Base-by-base conservation (phyloP, 2,113 vertebrate genomes). In the Lipophrys pholis region DNA sequence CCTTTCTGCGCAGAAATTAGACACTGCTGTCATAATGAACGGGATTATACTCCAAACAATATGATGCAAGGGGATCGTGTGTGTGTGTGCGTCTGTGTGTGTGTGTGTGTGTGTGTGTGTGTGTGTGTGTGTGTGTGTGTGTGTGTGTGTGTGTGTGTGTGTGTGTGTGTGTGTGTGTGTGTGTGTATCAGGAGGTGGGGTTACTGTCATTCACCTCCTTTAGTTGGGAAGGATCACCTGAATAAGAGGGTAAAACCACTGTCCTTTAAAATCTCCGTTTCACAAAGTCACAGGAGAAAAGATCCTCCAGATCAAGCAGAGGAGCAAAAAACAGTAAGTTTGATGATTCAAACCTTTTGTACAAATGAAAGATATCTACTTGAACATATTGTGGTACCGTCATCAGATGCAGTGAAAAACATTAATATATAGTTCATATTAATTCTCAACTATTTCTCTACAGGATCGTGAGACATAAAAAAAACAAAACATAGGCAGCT, bases 291-390 rank as follows among this genome's bases (percentile, higher is more conserved):
- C 58, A 66, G 30, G 35, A 65, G 11, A 50, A 21, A 38, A 2
- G 77, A 17, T 45, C 35, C 43, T 56, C 82, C 52, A 55, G 16
- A 83, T 36, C 69, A 51, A 74, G 55, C 39, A 74, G 54, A 56
- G 35, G 15, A 63, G 12, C 56, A 45, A 12, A 54, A 54, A 82
- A 85, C 57, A 60, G 90, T 91, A 87, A 90, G 90, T 91, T 65
- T 70, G 12, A 78, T 67, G 39, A 39, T 59, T 73, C 17, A 60
- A 15, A 69, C 14, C 52, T 63, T 55, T 14, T 6, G 35, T 36
- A 30, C 14, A 55, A 2, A 11, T 36, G 1, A 17, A 6, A 40
- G 36, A 36, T 38, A 38, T 21, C 0, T 7, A 40, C 39, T 53
- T 21, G 2, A 49, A 54, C 42, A 7, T 15, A 49, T 49, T 17